Percentiles rank a stretch among this genome's conserved stretches.
These are phyloP conservation scores for Xyliphius kryptos DNA, from an alignment of 2,113 vertebrate genomes.

Conservation along the genomic window DNA sequence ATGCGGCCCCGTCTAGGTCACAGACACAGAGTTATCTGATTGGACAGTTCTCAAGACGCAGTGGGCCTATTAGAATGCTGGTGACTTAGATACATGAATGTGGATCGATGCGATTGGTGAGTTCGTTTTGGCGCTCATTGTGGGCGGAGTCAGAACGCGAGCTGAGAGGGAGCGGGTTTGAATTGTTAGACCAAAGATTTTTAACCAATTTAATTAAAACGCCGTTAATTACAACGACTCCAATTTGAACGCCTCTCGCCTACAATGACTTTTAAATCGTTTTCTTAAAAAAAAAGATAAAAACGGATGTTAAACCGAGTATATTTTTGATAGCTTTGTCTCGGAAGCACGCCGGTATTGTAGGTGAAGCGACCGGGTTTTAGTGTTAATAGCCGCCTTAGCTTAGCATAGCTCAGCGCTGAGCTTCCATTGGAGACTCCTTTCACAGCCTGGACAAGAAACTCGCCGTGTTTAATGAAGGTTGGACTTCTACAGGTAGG, in stretches of 20 bases:
- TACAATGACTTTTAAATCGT: too few relatives aligned
- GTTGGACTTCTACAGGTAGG: slow-evolving; percentile 51
- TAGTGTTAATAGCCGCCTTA: slow-evolving; percentile 50
- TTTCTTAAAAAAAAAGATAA: too few relatives aligned
- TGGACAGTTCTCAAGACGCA: slow-evolving; percentile 25
- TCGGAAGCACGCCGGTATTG: slow-evolving; percentile 50
- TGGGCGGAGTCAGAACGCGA: slow-evolving; percentile 52
- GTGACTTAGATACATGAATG: slow-evolving; percentile 29
- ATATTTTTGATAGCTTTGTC: slow-evolving; percentile 12
- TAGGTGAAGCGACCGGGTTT: slow-evolving; percentile 44
- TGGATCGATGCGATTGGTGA: slow-evolving; percentile 50
- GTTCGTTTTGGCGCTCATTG: slow-evolving; percentile 68
- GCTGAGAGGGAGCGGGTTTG: slow-evolving; percentile 49
- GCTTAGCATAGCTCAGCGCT: slow-evolving; percentile 19
- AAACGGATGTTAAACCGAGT: background rate
- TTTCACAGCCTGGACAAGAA: slow-evolving; percentile 3
- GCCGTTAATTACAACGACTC: too few relatives aligned
- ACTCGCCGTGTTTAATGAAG: slow-evolving; percentile 53
- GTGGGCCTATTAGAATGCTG: slow-evolving; percentile 31
- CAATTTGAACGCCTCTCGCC: too few relatives aligned
- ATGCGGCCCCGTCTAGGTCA: slow-evolving; percentile 45
- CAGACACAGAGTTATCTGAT: slow-evolving; percentile 38
- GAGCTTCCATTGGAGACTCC: slow-evolving; percentile 13
- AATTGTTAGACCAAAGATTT: slow-evolving; percentile 52
- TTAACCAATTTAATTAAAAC: too few relatives aligned